A percentile compares a stretch with the other conserved stretches of the same genome.
These are phyloP conservation scores for Rhadinocentrus ornatus DNA, from an alignment of 2,797 vertebrate species.

Conservation along the genomic window DNA sequence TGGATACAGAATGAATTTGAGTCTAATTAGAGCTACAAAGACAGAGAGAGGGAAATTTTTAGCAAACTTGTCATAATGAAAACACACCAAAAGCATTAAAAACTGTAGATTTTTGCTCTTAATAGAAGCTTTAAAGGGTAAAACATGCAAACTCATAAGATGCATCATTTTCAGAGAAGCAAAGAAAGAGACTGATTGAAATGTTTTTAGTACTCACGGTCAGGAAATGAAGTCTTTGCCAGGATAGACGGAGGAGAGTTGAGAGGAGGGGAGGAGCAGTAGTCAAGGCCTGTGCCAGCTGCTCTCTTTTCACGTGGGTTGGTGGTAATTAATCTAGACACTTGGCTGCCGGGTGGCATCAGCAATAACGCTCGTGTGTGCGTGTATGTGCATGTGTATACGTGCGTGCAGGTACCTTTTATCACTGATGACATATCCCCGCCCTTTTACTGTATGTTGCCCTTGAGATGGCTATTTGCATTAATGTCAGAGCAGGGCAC, in stretches of 20 bases:
- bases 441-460: slow-evolving; percentile 73
- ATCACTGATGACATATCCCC: slow-evolving; percentile 68
- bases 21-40: slow-evolving; percentile 14
- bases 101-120: neutral
- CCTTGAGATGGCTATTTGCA: slow-evolving; percentile 82
- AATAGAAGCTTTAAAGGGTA: slow-evolving; percentile 1
- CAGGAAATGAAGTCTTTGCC: slow-evolving; percentile 38
- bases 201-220: slow-evolving; percentile 14
- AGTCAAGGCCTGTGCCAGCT: slow-evolving; percentile 68
- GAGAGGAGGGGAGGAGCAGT: slow-evolving; percentile 66
- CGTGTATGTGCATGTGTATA: slow-evolving; percentile 12
- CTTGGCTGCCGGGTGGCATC: slow-evolving; percentile 75
- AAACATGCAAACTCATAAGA: slow-evolving; percentile 12
- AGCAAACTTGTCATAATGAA: slow-evolving; percentile 19
- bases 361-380: slow-evolving; percentile 34
- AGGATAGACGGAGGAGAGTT: slow-evolving; percentile 38
- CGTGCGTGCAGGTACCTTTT: slow-evolving; percentile 42
- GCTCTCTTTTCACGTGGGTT: slow-evolving; percentile 73
- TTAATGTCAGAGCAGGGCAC: slow-evolving; percentile 63
- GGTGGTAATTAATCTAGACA: slow-evolving; percentile 83
- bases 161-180: slow-evolving; percentile 29
- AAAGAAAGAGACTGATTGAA: slow-evolving; percentile 45
- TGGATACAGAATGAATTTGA: neutral
- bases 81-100: neutral
- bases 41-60: neutral